Percentiles rank a stretch among this genome's conserved stretches.
phyloP scores from a whole-genome alignment of 2,888 invertebrate species.

The Marronus borbonicus region DNA sequence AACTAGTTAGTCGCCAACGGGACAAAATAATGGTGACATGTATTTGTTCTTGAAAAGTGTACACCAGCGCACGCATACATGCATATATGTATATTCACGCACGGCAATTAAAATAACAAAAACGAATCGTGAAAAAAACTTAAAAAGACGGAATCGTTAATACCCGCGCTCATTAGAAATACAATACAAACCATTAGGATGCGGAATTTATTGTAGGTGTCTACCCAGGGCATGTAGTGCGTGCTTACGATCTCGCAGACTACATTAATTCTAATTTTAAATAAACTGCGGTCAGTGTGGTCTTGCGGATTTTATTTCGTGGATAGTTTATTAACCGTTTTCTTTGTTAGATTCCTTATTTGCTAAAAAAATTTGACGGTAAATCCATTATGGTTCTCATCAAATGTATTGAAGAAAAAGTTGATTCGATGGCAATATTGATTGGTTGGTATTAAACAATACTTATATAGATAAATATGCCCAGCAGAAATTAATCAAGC shows the following conservation, averaged over 20 bases:
- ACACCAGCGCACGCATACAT: neutral
- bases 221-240: constrained; percentile 7
- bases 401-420: no score
- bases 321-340: no score
- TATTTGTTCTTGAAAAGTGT: constrained; percentile 1
- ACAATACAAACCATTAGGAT: constrained; percentile 28
- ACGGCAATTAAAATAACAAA: constrained; percentile 26
- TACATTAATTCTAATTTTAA: constrained; percentile 25
- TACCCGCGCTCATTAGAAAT: constrained; percentile 14
- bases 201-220: constrained; percentile 19
- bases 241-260: neutral
- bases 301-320: no score
- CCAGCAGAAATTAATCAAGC: no score
- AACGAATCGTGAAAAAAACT: neutral
- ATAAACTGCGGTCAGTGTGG: neutral
- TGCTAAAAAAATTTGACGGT: no score
- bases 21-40: constrained; percentile 12
- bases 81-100: no score
- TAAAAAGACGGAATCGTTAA: neutral
- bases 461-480: no score
- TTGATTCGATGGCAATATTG: no score
- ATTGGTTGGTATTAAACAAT: no score
- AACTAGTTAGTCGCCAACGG: constrained; percentile 14
- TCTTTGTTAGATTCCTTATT: no score
- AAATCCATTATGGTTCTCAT: no score